Percentiles rank a stretch among this genome's conserved stretches.
These are phyloP conservation scores for Malacoctenus gilli DNA, from an alignment of 2,797 vertebrate species.

Conservation along the genomic window DNA sequence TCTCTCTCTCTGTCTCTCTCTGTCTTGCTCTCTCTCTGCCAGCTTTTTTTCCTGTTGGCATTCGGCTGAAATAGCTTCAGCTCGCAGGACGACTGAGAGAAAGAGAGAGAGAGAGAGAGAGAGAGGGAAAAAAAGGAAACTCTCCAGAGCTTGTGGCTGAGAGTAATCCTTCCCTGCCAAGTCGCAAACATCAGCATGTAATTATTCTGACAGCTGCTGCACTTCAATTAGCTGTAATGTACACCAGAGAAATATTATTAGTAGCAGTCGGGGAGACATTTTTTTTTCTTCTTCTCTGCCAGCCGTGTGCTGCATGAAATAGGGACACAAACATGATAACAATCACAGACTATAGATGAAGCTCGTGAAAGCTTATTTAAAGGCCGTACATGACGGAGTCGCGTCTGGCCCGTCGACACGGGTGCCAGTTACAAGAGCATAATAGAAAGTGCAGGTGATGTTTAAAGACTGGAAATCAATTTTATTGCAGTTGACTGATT, in stretches of 20 bases:
- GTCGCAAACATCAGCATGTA: slow-evolving; percentile 79
- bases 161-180: slow-evolving; percentile 72
- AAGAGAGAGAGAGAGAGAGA: background rate
- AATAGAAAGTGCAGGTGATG: background rate
- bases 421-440: background rate
- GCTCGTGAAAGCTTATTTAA: slow-evolving; percentile 7
- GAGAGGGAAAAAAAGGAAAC: slow-evolving; percentile 45
- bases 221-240: slow-evolving; percentile 81
- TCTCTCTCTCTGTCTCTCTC: slow-evolving; percentile 9
- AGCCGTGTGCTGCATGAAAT: slow-evolving; percentile 59
- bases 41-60: slow-evolving; percentile 63
- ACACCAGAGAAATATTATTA: slow-evolving; percentile 78
- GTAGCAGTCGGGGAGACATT: slow-evolving; percentile 57
- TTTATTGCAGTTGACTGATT: background rate
- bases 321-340: slow-evolving; percentile 57
- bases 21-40: slow-evolving; percentile 26
- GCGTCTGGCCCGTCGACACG: too few species aligned
- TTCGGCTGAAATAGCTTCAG: slow-evolving; percentile 63
- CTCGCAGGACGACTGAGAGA: slow-evolving; percentile 37
- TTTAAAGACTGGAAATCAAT: background rate
- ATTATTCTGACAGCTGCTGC: slow-evolving; percentile 83
- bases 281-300: too few species aligned
- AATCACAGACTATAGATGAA: slow-evolving; percentile 24
- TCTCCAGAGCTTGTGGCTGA: slow-evolving; percentile 72
- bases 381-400: background rate